Conservation (phyloP, 2,113 vertebrate genomes). For the Megaptera novaeangliae region DNA sequence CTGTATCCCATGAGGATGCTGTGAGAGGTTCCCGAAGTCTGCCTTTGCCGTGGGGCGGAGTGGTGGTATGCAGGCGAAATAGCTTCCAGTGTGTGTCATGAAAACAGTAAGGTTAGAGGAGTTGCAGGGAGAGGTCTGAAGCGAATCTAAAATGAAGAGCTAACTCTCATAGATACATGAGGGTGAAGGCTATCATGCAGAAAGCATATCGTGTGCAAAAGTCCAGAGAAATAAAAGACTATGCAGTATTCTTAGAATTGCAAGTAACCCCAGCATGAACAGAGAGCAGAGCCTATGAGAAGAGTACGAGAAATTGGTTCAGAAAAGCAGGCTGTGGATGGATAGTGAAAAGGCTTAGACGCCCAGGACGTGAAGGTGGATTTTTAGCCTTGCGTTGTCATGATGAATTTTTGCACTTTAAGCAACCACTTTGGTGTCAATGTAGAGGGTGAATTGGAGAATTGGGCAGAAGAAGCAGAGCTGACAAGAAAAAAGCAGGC, state of each 20-base stretch:
- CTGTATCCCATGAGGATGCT: neutral
- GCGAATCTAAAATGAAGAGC: neutral
- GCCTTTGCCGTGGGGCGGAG: neutral
- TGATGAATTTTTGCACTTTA: neutral
- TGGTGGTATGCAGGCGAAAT: neutral
- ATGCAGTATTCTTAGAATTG: neutral
- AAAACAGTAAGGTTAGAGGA: neutral
- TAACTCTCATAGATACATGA: neutral
- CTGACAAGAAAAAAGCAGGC: neutral
- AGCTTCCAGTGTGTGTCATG: neutral
- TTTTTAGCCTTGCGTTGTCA: neutral
- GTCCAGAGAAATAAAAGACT: neutral
- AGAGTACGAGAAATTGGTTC: neutral
- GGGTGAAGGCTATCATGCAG: neutral
- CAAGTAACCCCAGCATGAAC: neutral
- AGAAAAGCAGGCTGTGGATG: neutral
- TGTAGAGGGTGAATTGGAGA: neutral
- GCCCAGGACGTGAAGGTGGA: neutral
- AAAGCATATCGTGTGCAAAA: neutral
- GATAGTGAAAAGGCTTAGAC: neutral
- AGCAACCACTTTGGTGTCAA: neutral
- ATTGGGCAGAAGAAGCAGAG: neutral
- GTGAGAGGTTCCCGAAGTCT: neutral
- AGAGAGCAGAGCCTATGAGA: neutral
- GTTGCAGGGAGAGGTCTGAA: neutral